Base-by-base conservation (phyloP, 2,888 invertebrate genomes). In the Tachina lurida region DNA sequence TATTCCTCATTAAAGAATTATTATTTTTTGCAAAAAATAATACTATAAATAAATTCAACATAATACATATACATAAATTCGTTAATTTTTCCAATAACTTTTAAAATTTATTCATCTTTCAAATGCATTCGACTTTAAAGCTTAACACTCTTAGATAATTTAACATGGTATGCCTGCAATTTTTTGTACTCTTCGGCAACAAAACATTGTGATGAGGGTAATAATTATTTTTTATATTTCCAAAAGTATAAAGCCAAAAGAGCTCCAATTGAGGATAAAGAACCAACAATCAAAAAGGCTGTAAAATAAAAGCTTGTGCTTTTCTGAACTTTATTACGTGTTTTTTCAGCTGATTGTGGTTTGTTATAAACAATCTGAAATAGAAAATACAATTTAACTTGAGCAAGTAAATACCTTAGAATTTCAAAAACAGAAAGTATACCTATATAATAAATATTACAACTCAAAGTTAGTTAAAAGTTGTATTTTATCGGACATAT, bases 161-260 rank as follows among this genome's bases (percentile, higher is more conserved):
- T 67, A 67, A 78, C 54, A 70, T 45, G 12, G 43, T 49, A 58
- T 75, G 58, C 75, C 75, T 67, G 54, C n/a, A 45, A 43, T 63
- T 77, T 43, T 86, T 86, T 86, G 82, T 86, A 83, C 83, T 86
- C 58, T 65, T 39, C 60, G 70, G 13, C 78, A 49, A 58, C 31
- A 56, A 79, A 79, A 47, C 52, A 80, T 60, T 19, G 39, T 77
- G 56, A 76, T 45, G 22, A 41, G 7, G 22, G 22, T 17, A 49
- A n/a, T 2, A 74, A 52, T 71, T 85, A 86, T 19, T 83, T 86
- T 39, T 58, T 79, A 39, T 45, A 76, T 73, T 83, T 86, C 76
- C 65, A 83, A 62, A 54, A 62, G 19, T 80, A 86, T 67, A 86
- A 15, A 22, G 79, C 76, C 47, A 80, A 68, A 17, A 86, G 13